A percentile compares a stretch with the other conserved stretches of the same genome.
Evolutionary conservation across 2,888 invertebrate genomes (phyloP).

Genomic region (Phragmatobia fuliginosa): DNA sequence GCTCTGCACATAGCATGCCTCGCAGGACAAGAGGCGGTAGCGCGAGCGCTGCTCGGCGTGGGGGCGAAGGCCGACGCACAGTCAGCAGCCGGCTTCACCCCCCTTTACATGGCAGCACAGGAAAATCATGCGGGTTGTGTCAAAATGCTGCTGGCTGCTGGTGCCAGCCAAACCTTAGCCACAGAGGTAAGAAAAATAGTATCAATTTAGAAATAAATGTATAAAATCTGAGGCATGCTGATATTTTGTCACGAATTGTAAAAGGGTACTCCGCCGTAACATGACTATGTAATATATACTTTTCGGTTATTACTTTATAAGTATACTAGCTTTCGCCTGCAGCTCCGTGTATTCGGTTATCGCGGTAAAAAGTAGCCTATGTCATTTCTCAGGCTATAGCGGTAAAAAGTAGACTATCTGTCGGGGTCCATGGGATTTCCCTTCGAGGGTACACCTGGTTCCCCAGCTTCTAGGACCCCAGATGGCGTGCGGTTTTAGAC

Average conservation of each 20-base stretch:
- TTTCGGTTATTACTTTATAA: too few relatives aligned
- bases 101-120: slow-evolving; percentile 99
- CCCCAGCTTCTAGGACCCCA: too few relatives aligned
- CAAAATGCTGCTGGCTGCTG: slow-evolving; percentile 95
- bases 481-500: too few relatives aligned
- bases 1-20: slow-evolving; percentile 99
- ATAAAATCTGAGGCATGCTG: neutral
- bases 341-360: too few relatives aligned
- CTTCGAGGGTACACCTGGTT: too few relatives aligned
- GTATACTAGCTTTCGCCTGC: too few relatives aligned
- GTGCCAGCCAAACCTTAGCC: slow-evolving; percentile 98
- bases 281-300: too few relatives aligned
- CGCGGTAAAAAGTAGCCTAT: too few relatives aligned
- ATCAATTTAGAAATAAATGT: neutral
- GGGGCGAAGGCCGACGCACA: slow-evolving; percentile 98
- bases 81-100: slow-evolving; percentile 98
- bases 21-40: slow-evolving; percentile 98
- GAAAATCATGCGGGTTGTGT: slow-evolving; percentile 98
- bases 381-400: too few relatives aligned
- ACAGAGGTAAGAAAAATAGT: slow-evolving; percentile 91
- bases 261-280: neutral
- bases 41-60: slow-evolving; percentile 95
- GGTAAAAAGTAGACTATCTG: too few relatives aligned
- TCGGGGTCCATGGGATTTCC: too few relatives aligned
- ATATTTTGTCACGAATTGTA: neutral